Conservation (phyloP, 2,888 invertebrate genomes). For the Drosophila anomalata region DNA sequence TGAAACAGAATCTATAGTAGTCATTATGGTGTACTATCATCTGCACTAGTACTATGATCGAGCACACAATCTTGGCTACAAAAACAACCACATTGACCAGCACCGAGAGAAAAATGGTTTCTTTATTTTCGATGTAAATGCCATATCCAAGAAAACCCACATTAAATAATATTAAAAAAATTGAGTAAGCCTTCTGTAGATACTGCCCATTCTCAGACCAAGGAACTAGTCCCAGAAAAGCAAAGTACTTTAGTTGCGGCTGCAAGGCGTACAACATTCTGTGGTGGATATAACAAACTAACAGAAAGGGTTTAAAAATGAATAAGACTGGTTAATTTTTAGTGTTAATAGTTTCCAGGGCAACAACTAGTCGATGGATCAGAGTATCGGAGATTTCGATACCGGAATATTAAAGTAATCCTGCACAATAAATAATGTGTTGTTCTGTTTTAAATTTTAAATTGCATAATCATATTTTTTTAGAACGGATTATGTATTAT, state of each 20-base stretch:
- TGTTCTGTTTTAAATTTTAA: no score
- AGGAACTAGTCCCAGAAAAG: slow-evolving; percentile 72
- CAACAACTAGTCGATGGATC: background rate
- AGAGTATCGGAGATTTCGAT: background rate
- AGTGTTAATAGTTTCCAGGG: background rate
- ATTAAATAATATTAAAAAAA: slow-evolving; percentile 49
- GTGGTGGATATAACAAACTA: slow-evolving; percentile 6
- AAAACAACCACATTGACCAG: slow-evolving; percentile 67
- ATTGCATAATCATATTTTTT: no score
- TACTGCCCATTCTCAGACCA: slow-evolving; percentile 47
- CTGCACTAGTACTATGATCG: slow-evolving; percentile 62
- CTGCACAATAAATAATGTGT: background rate
- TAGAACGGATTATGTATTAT: no score
- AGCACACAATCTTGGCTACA: slow-evolving; percentile 52
- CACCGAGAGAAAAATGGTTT: slow-evolving; percentile 57
- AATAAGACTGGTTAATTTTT: background rate
- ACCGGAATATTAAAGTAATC: background rate
- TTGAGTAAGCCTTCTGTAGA: slow-evolving; percentile 65
- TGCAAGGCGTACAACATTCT: slow-evolving; percentile 65
- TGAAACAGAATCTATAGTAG: slow-evolving; percentile 58
- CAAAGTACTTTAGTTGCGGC: slow-evolving; percentile 64
- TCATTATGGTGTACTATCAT: slow-evolving; percentile 51
- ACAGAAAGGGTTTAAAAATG: background rate
- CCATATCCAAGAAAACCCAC: slow-evolving; percentile 1
- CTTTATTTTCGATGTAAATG: background rate